Evolutionary conservation across 2,113 vertebrate species (phyloP).

Genomic region (Rhizomys pruinosus): DNA sequence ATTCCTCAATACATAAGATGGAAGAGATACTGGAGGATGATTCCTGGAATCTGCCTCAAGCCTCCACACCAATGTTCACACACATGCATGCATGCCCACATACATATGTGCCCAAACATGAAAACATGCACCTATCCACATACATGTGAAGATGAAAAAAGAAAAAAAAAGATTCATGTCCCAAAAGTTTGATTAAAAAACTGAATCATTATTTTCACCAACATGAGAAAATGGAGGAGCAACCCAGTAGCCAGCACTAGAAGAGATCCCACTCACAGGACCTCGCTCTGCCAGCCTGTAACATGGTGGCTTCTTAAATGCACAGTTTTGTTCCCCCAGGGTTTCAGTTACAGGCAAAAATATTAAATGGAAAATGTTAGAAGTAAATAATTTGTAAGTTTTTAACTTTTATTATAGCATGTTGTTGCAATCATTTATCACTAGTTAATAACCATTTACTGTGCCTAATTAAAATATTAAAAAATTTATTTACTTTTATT

Average conservation of each 20-base stretch:
- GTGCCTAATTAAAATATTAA: not conserved
- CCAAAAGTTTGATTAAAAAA: not conserved
- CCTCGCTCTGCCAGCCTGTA: not conserved
- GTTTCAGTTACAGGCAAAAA: not conserved
- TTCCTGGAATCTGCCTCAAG: not conserved
- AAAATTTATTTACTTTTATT: too few relatives aligned
- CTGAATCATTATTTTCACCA: not conserved
- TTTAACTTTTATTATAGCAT: not conserved
- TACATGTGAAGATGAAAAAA: not conserved
- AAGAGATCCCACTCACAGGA: not conserved
- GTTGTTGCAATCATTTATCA: not conserved
- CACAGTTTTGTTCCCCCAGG: not conserved
- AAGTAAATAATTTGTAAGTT: not conserved
- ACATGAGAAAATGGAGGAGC: not conserved
- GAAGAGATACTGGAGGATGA: not conserved
- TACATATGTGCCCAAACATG: not conserved
- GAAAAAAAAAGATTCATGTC: not conserved
- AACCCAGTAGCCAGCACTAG: not conserved
- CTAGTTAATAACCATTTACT: not conserved
- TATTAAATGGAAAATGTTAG: not conserved
- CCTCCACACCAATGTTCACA: not conserved
- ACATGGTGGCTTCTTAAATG: not conserved
- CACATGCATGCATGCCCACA: not conserved
- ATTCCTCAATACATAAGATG: not conserved
- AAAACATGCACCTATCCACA: not conserved